These are phyloP conservation scores for Cranoglanis bouderius DNA, from an alignment of 2,113 vertebrate genomes.

Conservation along the genomic window DNA sequence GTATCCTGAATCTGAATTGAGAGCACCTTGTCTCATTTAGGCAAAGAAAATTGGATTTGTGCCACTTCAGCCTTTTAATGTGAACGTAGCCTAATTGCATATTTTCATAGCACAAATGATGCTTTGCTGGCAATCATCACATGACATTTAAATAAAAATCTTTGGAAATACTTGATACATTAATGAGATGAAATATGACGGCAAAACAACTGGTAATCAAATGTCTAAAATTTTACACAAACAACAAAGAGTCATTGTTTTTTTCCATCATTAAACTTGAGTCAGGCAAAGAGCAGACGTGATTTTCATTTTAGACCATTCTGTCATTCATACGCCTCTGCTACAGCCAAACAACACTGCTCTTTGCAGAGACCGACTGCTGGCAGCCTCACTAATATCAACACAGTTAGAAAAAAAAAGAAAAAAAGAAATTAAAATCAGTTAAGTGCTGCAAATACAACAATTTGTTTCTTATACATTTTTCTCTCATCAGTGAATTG, in stretches of 20 bases:
- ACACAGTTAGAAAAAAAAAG: conserved; percentile 30
- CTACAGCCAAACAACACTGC: conserved; percentile 24
- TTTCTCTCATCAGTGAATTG: conserved; percentile 14
- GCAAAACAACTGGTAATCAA: conserved; percentile 40
- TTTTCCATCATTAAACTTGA: conserved; percentile 30
- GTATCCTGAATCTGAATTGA: not conserved
- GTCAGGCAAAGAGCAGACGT: conserved; percentile 57
- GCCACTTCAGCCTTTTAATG: not conserved
- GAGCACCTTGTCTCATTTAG: not conserved
- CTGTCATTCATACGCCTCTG: conserved; percentile 23
- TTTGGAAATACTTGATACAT: conserved; percentile 77
- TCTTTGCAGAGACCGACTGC: conserved; percentile 22
- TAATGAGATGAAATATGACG: conserved; percentile 69
- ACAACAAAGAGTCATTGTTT: conserved; percentile 46
- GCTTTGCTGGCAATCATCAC: conserved; percentile 40
- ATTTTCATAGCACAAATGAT: conserved; percentile 39
- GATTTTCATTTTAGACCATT: conserved; percentile 41
- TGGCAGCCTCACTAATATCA: conserved; percentile 26
- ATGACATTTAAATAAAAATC: conserved; percentile 61
- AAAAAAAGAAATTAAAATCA: conserved; percentile 19
- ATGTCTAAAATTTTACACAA: conserved; percentile 61
- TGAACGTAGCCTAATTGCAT: conserved; percentile 29
- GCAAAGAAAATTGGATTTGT: not conserved
- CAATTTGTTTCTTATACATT: conserved; percentile 49
- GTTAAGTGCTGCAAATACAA: conserved; percentile 59